A percentile compares a stretch with the other conserved stretches of the same genome.
phyloP scores from a whole-genome alignment of 1,140 invertebrate species.

The Neuroterus valhalla region DNA sequence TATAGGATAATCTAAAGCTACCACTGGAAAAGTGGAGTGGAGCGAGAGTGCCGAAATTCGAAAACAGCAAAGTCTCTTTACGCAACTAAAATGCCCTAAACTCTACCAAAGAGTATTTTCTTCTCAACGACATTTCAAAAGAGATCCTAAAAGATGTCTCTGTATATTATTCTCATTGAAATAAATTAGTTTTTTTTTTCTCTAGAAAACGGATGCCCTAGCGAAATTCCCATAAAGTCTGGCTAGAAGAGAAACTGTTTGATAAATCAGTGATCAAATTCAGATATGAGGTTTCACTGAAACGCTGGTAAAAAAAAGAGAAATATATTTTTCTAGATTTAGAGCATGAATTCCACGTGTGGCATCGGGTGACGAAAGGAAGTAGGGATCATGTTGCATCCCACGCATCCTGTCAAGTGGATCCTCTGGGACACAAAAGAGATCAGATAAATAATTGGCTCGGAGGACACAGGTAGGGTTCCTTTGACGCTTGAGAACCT shows the following conservation, averaged over 20 bases:
- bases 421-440: constrained; percentile 66
- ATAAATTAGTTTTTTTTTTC: too few relatives aligned
- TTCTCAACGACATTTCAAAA: constrained; percentile 48
- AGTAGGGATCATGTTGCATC: constrained; percentile 70
- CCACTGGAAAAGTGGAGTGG: constrained; percentile 59
- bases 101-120: background rate
- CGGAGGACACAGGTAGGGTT: constrained; percentile 67
- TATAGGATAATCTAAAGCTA: constrained; percentile 61
- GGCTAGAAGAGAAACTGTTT: too few relatives aligned
- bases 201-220: too few relatives aligned
- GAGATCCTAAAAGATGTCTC: background rate
- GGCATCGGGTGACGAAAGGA: constrained; percentile 70
- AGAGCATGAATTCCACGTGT: background rate
- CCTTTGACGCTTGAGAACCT: constrained; percentile 63
- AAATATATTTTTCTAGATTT: background rate
- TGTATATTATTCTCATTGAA: too few relatives aligned
- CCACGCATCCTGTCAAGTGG: constrained; percentile 75
- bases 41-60: constrained; percentile 53
- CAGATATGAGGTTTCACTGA: too few relatives aligned
- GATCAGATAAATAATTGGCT: constrained; percentile 75
- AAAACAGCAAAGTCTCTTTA: constrained; percentile 28
- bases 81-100: constrained; percentile 27
- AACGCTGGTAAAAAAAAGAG: too few relatives aligned
- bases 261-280: too few relatives aligned
- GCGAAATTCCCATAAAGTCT: too few relatives aligned